Evolutionary conservation across 1,140 invertebrate genomes (phyloP).

Genomic region (Eumaeus atala): DNA sequence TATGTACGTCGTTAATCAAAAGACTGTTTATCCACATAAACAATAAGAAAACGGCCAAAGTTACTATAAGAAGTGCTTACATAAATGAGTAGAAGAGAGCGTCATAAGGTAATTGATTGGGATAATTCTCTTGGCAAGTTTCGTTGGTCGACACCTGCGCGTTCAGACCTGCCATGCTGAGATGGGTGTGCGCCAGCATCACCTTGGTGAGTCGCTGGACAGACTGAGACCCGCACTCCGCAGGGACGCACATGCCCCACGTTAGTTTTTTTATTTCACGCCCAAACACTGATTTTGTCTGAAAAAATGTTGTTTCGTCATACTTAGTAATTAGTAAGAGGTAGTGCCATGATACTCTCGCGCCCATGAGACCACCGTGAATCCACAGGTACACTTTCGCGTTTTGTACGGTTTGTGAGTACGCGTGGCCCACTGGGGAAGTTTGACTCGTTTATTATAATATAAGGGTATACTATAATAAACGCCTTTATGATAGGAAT

Average conservation of each 20-base stretch:
- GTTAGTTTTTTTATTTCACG: slow-evolving; percentile 66
- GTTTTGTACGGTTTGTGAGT: too few species aligned
- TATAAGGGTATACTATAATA: too few species aligned
- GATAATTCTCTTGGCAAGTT: slow-evolving; percentile 44
- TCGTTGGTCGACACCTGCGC: slow-evolving; percentile 51
- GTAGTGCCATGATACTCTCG: too few species aligned
- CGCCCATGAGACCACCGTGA: too few species aligned
- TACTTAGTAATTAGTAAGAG: too few species aligned
- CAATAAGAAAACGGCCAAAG: too few species aligned
- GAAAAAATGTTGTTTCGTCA: too few species aligned
- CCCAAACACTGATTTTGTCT: slow-evolving; percentile 47
- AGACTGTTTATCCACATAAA: too few species aligned
- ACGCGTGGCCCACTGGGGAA: too few species aligned
- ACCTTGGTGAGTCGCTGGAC: slow-evolving; percentile 59
- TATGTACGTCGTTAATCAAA: neutral
- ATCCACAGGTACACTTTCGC: too few species aligned
- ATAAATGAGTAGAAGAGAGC: slow-evolving; percentile 59
- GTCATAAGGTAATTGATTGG: slow-evolving; percentile 37
- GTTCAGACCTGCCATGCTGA: slow-evolving; percentile 54
- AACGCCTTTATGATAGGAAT: too few species aligned
- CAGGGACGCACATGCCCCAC: slow-evolving; percentile 75
- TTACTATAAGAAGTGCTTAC: slow-evolving; percentile 47
- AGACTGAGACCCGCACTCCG: slow-evolving; percentile 61
- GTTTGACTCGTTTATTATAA: too few species aligned
- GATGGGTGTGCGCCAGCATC: slow-evolving; percentile 58